Percentiles rank a stretch among this genome's conserved stretches.
phyloP scores from a whole-genome alignment of 2,888 invertebrate species.

The Calliopum simillimum region DNA sequence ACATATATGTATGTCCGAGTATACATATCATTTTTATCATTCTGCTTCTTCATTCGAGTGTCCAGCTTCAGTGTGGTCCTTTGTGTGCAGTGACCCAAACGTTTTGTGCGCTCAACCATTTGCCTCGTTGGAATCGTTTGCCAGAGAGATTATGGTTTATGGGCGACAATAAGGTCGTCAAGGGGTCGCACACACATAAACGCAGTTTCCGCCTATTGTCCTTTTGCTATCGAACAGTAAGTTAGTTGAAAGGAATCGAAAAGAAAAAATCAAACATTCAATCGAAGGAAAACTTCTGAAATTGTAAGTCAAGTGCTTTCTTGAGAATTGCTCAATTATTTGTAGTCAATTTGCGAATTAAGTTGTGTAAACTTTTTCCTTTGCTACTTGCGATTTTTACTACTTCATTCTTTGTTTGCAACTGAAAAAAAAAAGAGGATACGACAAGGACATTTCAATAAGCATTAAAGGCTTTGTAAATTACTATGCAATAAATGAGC shows the following conservation, averaged over 20 bases:
- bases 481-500: conserved; percentile 13
- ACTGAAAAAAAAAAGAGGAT: not conserved
- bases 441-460: conserved; percentile 33
- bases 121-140: conserved; percentile 21
- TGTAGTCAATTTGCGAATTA: conserved; percentile 62
- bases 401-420: not conserved
- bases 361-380: conserved; percentile 51
- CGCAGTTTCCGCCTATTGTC: conserved; percentile 37
- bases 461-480: conserved; percentile 28
- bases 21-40: conserved; percentile 19
- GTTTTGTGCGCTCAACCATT: conserved; percentile 37
- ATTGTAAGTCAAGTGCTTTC: conserved; percentile 38
- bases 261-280: not conserved
- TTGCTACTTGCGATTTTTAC: conserved; percentile 19
- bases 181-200: conserved; percentile 53
- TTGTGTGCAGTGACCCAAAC: conserved; percentile 19
- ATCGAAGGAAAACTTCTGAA: conserved; percentile 12
- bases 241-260: not conserved
- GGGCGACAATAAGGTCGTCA: conserved; percentile 64
- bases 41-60: conserved; percentile 44
- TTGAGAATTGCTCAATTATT: conserved; percentile 63
- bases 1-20: too few species aligned
- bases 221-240: conserved; percentile 4
- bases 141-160: conserved; percentile 61
- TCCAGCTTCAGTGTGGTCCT: conserved; percentile 10